phyloP scores from a whole-genome alignment of 1,140 invertebrate species.

The Zelostemma sp. region DNA sequence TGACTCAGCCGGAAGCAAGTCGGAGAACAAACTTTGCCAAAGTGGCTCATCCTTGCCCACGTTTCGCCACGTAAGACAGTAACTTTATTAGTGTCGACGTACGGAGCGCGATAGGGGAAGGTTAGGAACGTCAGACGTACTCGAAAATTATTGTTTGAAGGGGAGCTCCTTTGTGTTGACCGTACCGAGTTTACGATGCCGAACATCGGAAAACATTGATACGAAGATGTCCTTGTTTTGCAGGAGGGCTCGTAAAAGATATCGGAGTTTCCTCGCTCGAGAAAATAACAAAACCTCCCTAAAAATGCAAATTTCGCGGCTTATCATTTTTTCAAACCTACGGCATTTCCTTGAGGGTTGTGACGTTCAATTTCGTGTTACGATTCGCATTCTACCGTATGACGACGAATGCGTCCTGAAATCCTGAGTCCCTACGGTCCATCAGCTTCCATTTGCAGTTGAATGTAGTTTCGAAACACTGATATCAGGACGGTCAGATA shows the following conservation, averaged over 20 bases:
- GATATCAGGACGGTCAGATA: neutral
- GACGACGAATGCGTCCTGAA: neutral
- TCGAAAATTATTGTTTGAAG: constrained; percentile 19
- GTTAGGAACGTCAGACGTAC: constrained; percentile 23
- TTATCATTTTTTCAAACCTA: neutral
- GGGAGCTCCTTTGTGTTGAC: constrained; percentile 9
- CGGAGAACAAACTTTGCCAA: constrained; percentile 41
- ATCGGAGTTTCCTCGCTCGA: neutral
- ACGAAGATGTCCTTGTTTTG: neutral
- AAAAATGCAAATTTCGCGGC: too few species aligned
- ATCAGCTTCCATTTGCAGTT: neutral
- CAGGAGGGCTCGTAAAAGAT: neutral
- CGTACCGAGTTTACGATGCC: neutral
- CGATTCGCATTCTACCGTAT: neutral
- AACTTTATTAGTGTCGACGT: constrained; percentile 47
- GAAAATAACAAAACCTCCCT: too few species aligned
- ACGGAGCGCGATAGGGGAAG: constrained; percentile 22
- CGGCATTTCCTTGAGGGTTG: neutral
- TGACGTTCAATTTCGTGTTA: neutral
- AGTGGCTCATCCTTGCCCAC: constrained; percentile 36
- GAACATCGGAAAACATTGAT: neutral
- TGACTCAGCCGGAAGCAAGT: constrained; percentile 44
- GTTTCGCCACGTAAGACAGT: constrained; percentile 44
- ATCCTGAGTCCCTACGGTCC: neutral
- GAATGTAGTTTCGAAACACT: neutral